Evolutionary conservation across 2,888 invertebrate genomes (phyloP).

Genomic region (Cerastis leucographa): DNA sequence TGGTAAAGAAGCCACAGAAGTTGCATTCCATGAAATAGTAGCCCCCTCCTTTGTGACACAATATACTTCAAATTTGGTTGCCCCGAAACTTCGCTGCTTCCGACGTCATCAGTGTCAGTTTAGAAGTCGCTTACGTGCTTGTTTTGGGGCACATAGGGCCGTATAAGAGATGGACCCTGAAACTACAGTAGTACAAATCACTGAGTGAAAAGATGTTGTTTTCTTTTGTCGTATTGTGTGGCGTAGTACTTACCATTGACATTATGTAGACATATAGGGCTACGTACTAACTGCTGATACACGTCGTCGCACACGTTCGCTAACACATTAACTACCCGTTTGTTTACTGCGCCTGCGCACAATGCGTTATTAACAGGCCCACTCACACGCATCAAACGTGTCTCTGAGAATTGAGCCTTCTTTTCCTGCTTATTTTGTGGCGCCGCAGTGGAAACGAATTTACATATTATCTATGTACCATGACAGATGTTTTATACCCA

Average conservation of each 20-base stretch:
- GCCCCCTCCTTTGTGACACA: neutral
- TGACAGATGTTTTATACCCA: slow-evolving; percentile 1
- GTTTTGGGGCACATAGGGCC: neutral
- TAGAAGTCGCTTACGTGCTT: neutral
- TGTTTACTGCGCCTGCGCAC: slow-evolving; percentile 35
- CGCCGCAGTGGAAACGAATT: slow-evolving; percentile 3
- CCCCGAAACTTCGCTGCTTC: neutral
- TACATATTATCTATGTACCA: slow-evolving; percentile 23
- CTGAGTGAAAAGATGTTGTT: neutral
- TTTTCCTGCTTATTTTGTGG: slow-evolving; percentile 8
- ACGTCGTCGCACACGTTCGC: slow-evolving; percentile 25
- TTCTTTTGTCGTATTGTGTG: neutral
- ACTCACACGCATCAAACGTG: slow-evolving; percentile 8
- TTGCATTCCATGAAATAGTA: neutral
- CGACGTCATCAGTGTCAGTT: neutral
- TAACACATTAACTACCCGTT: slow-evolving; percentile 32
- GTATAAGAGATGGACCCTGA: neutral
- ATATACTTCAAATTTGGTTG: neutral
- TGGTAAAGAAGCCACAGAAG: neutral
- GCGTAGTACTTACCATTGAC: neutral
- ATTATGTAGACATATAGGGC: slow-evolving; percentile 31
- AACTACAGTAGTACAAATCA: neutral
- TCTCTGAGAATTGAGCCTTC: slow-evolving; percentile 12
- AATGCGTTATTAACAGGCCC: slow-evolving; percentile 18
- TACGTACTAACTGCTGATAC: slow-evolving; percentile 20